These are phyloP conservation scores for Perdita meconis DNA, from an alignment of 2,888 invertebrate species.

Conservation along the genomic window DNA sequence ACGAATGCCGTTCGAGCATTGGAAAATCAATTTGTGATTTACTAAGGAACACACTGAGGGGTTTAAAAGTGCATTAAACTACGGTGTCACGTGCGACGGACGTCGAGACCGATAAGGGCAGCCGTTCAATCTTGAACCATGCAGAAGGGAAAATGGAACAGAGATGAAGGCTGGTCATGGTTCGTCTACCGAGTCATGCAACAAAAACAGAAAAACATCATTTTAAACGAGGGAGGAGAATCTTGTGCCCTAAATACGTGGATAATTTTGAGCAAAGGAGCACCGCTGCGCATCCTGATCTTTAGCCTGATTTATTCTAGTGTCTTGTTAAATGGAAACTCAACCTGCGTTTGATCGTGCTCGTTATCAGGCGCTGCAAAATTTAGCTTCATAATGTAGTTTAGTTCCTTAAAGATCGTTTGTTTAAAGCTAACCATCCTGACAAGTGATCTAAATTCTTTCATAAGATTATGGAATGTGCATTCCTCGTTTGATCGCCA, in stretches of 20 bases:
- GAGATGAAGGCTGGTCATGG: constrained; percentile 54
- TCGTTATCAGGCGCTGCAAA: constrained; percentile 11
- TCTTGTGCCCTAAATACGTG: constrained; percentile 21
- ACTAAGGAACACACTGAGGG: constrained; percentile 31
- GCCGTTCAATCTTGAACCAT: constrained; percentile 54
- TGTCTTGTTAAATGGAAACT: constrained; percentile 13
- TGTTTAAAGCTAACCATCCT: background rate
- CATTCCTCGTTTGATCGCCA: too few relatives aligned
- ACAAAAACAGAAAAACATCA: constrained; percentile 44
- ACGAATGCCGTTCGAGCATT: constrained; percentile 17
- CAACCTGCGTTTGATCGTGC: constrained; percentile 29
- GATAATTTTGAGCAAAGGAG: constrained; percentile 26
- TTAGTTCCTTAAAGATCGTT: background rate
- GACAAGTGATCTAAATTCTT: background rate
- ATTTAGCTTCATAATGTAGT: background rate
- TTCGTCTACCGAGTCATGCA: constrained; percentile 37
- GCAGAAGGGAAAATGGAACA: constrained; percentile 14
- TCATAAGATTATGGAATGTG: too few relatives aligned
- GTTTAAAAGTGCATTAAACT: constrained; percentile 59
- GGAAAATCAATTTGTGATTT: constrained; percentile 71
- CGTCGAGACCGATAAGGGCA: constrained; percentile 51
- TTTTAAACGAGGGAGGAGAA: constrained; percentile 21
- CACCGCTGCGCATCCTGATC: constrained; percentile 21
- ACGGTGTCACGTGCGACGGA: constrained; percentile 61
- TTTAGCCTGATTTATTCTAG: constrained; percentile 41